A percentile compares a stretch with the other conserved stretches of the same genome.
phyloP scores from a whole-genome alignment of 2,888 invertebrate species.

The Gandaritis pyraliata region DNA sequence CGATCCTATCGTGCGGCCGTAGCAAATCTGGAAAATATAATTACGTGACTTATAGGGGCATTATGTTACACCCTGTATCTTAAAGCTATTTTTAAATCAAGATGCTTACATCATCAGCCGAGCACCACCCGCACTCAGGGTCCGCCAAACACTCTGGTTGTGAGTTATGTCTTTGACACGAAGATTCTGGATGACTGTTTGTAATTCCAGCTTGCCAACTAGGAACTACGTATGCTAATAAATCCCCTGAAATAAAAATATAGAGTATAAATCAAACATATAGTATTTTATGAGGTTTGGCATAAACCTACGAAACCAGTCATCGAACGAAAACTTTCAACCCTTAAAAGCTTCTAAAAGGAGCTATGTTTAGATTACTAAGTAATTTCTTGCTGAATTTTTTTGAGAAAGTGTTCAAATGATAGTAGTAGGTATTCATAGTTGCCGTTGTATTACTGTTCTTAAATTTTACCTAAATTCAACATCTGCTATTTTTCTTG shows the following conservation, averaged over 20 bases:
- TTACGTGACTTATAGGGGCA: neutral
- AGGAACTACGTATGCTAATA: slow-evolving; percentile 94
- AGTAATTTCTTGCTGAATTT: too few species aligned
- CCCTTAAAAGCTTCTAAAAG: too few species aligned
- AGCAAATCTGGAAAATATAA: slow-evolving; percentile 85
- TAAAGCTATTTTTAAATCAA: too few species aligned
- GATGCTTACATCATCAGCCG: slow-evolving; percentile 87
- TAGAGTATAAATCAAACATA: neutral
- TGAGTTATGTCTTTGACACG: slow-evolving; percentile 89
- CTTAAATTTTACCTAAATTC: too few species aligned
- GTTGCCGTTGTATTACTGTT: too few species aligned
- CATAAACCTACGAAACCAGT: too few species aligned
- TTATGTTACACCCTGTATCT: too few species aligned
- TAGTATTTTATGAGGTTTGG: neutral
- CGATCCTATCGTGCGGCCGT: slow-evolving; percentile 93
- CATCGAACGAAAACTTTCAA: too few species aligned
- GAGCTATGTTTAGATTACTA: too few species aligned
- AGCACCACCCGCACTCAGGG: slow-evolving; percentile 98
- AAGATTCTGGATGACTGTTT: slow-evolving; percentile 89
- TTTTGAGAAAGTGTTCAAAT: too few species aligned
- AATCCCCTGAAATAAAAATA: slow-evolving; percentile 81
- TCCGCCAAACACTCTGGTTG: slow-evolving; percentile 93
- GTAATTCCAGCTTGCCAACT: slow-evolving; percentile 90
- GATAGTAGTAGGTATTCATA: too few species aligned
- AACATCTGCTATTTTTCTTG: too few species aligned